These are phyloP conservation scores for Phallusia fumigata DNA, from an alignment of 23 tunicate genomes.

Conservation along the genomic window DNA sequence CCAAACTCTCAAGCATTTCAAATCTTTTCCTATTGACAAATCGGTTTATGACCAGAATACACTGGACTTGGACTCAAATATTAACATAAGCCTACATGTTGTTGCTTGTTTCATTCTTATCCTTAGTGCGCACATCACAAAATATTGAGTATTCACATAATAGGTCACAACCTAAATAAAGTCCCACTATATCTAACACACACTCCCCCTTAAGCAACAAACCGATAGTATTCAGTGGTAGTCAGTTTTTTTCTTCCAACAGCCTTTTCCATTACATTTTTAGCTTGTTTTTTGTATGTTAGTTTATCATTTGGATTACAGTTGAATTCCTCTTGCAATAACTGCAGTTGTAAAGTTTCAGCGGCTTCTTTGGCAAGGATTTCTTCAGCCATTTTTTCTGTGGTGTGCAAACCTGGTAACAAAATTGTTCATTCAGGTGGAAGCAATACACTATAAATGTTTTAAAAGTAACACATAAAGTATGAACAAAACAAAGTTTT, in stretches of 20 bases:
- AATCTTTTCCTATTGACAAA: slow-evolving; percentile 14
- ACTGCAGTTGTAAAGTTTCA: slow-evolving; percentile 26
- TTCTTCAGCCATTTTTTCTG: neutral
- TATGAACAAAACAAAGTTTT: neutral
- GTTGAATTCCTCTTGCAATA: slow-evolving; percentile 32
- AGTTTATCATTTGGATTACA: neutral
- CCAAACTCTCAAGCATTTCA: slow-evolving; percentile 36
- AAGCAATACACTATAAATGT: too few relatives aligned
- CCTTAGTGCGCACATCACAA: neutral
- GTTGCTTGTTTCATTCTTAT: too few relatives aligned
- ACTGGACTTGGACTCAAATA: too few relatives aligned
- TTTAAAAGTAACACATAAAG: too few relatives aligned
- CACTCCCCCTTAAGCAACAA: neutral
- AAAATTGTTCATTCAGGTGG: too few relatives aligned
- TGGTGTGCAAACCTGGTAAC: too few relatives aligned
- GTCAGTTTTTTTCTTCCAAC: slow-evolving; percentile 30
- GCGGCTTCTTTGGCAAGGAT: slow-evolving; percentile 7
- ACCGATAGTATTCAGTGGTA: slow-evolving; percentile 41
- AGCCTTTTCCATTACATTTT: slow-evolving; percentile 22
- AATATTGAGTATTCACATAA: neutral
- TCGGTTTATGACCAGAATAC: too few relatives aligned
- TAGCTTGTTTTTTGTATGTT: slow-evolving; percentile 13
- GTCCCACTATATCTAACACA: neutral
- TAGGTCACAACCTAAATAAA: neutral
- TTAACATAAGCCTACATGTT: too few relatives aligned